Base-by-base conservation (phyloP, 2,113 vertebrate species). In the Ailuropoda melanoleuca region DNA sequence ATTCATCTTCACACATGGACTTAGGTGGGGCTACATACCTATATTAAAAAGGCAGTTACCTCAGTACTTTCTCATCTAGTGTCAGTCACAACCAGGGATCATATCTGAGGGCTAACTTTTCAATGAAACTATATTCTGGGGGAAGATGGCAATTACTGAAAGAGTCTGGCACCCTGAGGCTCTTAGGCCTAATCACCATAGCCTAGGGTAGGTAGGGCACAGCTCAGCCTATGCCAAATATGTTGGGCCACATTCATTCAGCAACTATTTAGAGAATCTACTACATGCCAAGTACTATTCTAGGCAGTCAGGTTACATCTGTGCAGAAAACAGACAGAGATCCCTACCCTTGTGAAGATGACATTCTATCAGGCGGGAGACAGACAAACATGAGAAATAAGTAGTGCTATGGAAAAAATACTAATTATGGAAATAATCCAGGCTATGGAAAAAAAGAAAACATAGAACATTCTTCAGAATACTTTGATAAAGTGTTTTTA, bases 11-110 rank as follows among this genome's bases (percentile, higher is more conserved):
- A 68, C 92, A 43, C 5, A 53, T 48, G 26, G 21, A 0, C 4
- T 1, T 48, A 64, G 0, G 4, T 4, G 5, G 12, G 19, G 5
- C 4, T 46, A 0, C 12, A 8, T 39, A 77, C 21, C 2, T 66
- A 24, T 15, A 31, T 0, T 77, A 84, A n/a, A 13, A 37, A 84
- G 8, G 0, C 6, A 43, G 4, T 82, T 48, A 39, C 1, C 6
- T 37, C 5, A 31, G 12, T 87, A 23, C 3, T 74, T 74, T 8
- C 10, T 37, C 85, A 31, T 15, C 26, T 43, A 8, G 0, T 62
- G 62, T 48, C 37, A 23, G 17, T 34, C 29, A 50, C 39, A 92
- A 86, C 18, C 23, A 48, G 43, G 19, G 23, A 8, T 4, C n/a
- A n/a, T 26, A 18, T 85, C 21, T 93, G 43, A 88, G 9, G 18